Percentiles rank a stretch among this genome's conserved stretches.
These are phyloP conservation scores for Ommatoiulus sabulosus DNA, from an alignment of 2,888 invertebrate genomes.

Conservation along the genomic window DNA sequence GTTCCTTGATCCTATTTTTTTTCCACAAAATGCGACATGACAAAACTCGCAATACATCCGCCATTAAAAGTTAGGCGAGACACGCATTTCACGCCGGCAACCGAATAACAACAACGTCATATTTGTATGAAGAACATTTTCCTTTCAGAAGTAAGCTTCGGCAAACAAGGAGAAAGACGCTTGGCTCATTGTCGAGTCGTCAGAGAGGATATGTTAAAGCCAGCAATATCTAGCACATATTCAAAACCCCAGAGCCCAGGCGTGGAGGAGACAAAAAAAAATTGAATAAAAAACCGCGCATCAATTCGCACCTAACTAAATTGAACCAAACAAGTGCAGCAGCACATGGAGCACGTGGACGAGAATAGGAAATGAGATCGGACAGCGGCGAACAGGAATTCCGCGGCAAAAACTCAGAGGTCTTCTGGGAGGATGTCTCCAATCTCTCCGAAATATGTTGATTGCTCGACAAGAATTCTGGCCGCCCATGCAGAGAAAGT, in stretches of 20 bases:
- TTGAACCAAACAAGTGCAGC: constrained; percentile 8
- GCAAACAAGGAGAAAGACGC: background rate
- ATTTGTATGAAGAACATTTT: background rate
- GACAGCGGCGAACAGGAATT: background rate
- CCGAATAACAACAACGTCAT: background rate
- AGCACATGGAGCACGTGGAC: background rate
- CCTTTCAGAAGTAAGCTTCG: background rate
- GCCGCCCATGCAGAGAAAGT: no score
- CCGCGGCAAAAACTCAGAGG: no score
- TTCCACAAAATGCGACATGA: no score
- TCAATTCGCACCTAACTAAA: constrained; percentile 23
- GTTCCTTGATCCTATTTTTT: no score
- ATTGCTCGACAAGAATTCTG: background rate
- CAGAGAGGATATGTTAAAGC: background rate
- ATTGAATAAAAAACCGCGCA: constrained; percentile 43
- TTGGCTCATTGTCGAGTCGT: constrained; percentile 17
- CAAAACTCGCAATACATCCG: no score
- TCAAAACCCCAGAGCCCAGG: background rate
- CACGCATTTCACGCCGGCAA: background rate
- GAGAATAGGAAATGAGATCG: background rate
- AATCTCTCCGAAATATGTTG: constrained; percentile 4
- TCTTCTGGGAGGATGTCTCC: background rate
- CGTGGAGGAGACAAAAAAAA: no score
- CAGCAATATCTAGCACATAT: constrained; percentile 7
- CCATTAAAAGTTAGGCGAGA: no score